Evolutionary conservation across 1,140 invertebrate species (phyloP).

Genomic region (fruit fly (Drosophila melanogaster)): DNA sequence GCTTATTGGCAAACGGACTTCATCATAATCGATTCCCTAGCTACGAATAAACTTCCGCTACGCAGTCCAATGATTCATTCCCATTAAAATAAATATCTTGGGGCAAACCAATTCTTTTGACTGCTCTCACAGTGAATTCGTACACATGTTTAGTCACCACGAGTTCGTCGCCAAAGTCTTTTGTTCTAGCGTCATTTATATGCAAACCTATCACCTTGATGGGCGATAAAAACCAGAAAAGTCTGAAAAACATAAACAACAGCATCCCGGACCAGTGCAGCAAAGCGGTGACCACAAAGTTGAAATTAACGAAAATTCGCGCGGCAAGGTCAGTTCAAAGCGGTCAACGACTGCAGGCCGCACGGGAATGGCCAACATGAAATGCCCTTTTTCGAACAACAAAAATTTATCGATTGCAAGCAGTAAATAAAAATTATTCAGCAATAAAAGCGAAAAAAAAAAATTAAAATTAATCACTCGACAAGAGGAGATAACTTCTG

Average conservation of each 20-base stretch:
- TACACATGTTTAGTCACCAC: slow-evolving; percentile 14
- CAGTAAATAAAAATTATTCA: slow-evolving; percentile 3
- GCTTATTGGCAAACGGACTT: no score
- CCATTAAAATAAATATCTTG: slow-evolving; percentile 1
- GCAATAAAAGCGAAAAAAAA: slow-evolving; percentile 9
- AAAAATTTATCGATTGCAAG: slow-evolving; percentile 36
- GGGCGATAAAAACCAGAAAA: slow-evolving; percentile 53
- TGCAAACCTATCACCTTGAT: slow-evolving; percentile 58
- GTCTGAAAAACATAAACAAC: slow-evolving; percentile 26
- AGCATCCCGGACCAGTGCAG: slow-evolving; percentile 43
- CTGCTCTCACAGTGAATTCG: slow-evolving; percentile 22
- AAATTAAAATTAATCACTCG: slow-evolving; percentile 55
- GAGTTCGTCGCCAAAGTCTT: slow-evolving; percentile 74
- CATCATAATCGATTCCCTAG: background rate
- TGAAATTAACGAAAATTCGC: slow-evolving; percentile 62
- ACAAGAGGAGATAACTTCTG: slow-evolving; percentile 48
- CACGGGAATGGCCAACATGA: slow-evolving; percentile 16
- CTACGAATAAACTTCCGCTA: slow-evolving; percentile 1
- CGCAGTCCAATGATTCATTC: slow-evolving; percentile 3
- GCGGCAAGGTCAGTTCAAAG: slow-evolving; percentile 47
- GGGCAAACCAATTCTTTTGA: background rate
- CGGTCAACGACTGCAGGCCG: slow-evolving; percentile 61
- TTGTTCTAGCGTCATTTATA: slow-evolving; percentile 68
- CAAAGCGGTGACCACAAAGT: slow-evolving; percentile 15
- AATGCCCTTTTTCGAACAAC: slow-evolving; percentile 53